Base-by-base conservation (phyloP, 1,140 invertebrate genomes). In the Drosophila pruinosa region DNA sequence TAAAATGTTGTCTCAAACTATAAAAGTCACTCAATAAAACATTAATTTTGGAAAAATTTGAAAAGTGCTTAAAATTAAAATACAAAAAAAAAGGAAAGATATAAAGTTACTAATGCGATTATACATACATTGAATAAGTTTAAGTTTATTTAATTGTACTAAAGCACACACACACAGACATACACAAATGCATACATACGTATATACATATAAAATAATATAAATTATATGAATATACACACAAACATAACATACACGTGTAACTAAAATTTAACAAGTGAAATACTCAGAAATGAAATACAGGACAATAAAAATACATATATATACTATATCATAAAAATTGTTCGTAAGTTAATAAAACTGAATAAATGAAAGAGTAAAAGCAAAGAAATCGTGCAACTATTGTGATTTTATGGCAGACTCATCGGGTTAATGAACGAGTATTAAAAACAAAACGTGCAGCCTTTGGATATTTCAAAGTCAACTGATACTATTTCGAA, bases 241-340 rank as follows among this genome's bases (percentile, higher is more conserved):
- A 69, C 17, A 39, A 21, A 63, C 22, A 75, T 53, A 68, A 53
- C n/a, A 68, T 21, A 70, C 28, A 39, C 28, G 57, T 52, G 39
- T 53, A 47, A 53, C 41, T 56, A 52, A 28, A 56, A 75, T 48
- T 59, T 48, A 75, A 54, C 59, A 70, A 70, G 41, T 70, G 62
- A 67, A 72, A 58, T 76, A 78, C 74, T 72, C 74, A 72, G 53
- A 76, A 76, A 76, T 73, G 74, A 76, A 78, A 73, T 69, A 76
- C 76, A 78, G 76, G 73, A 76, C 73, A 76, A 78, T 73, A 78
- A 78, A 78, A 62, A 59, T 53, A 72, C 56, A 67, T 53, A 72
- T 63, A 58, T 31, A 47, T 59, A 62, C 62, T 67, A 64, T 72
- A 62, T 43, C 38, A 41, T 17, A 70, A 45, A 45, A 69, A 56